Conservation (phyloP, 2,888 invertebrate species). For the Abscondita cerata region DNA sequence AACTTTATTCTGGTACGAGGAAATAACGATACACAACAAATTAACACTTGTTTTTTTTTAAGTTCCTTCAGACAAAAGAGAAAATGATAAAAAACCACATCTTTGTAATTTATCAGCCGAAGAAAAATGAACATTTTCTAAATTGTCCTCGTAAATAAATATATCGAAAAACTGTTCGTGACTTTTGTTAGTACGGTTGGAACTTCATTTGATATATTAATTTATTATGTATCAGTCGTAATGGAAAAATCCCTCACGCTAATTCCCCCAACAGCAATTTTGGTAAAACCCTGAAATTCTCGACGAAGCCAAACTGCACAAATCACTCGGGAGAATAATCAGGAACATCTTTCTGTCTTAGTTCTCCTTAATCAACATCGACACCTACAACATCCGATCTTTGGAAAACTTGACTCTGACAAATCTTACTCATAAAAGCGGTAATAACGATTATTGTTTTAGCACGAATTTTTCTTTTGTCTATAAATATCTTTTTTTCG, state of each 20-base stretch:
- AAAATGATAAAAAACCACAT: too few relatives aligned
- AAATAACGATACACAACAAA: too few relatives aligned
- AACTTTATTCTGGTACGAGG: too few relatives aligned
- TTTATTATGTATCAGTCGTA: slow-evolving; percentile 1
- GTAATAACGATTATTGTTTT: neutral
- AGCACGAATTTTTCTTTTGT: neutral
- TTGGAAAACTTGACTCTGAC: neutral
- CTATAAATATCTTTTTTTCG: too few relatives aligned
- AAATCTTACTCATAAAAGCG: neutral
- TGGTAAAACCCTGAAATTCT: slow-evolving; percentile 4
- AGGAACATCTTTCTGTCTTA: slow-evolving; percentile 5
- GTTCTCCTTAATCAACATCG: slow-evolving; percentile 4
- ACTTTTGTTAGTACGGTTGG: too few relatives aligned
- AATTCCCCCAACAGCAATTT: slow-evolving; percentile 6
- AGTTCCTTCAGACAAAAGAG: too few relatives aligned
- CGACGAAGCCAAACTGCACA: neutral
- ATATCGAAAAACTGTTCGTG: neutral
- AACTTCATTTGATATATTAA: neutral
- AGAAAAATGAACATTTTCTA: too few relatives aligned
- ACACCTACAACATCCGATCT: slow-evolving; percentile 8
- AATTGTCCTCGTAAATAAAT: too few relatives aligned
- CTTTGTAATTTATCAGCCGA: too few relatives aligned
- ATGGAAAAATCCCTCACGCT: slow-evolving; percentile 6
- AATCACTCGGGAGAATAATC: slow-evolving; percentile 14
- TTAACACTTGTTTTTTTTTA: too few relatives aligned